phyloP scores from a whole-genome alignment of 1,140 invertebrate genomes.

The Diorhabda elongata region DNA sequence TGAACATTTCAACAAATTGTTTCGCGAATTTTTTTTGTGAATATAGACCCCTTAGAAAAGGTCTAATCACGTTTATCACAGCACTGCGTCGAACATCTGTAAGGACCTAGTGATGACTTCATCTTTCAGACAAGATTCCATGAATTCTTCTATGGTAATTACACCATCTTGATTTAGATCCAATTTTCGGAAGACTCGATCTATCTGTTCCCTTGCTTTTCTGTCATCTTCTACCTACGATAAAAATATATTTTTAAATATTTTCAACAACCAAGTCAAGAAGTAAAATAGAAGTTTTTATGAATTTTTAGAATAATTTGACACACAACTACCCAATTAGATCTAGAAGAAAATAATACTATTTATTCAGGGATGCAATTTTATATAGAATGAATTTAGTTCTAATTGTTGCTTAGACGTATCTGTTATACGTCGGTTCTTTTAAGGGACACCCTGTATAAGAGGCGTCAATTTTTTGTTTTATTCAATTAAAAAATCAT shows the following conservation, averaged over 20 bases:
- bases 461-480: too few relatives aligned
- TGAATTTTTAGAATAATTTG: too few relatives aligned
- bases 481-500: too few relatives aligned
- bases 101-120: slow-evolving; percentile 76
- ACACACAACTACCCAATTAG: too few relatives aligned
- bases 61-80: slow-evolving; percentile 55
- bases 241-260: slow-evolving; percentile 1
- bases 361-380: too few relatives aligned
- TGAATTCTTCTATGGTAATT: slow-evolving; percentile 94
- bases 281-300: too few relatives aligned
- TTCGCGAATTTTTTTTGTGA: background rate
- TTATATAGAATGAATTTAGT: too few relatives aligned
- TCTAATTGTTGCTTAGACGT: too few relatives aligned
- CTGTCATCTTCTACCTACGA: slow-evolving; percentile 67
- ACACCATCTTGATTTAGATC: slow-evolving; percentile 92
- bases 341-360: too few relatives aligned
- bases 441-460: too few relatives aligned
- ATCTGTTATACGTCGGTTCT: too few relatives aligned
- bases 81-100: slow-evolving; percentile 75
- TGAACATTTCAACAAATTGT: background rate
- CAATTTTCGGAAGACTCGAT: slow-evolving; percentile 83
- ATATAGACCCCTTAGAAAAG: background rate
- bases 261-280: background rate
- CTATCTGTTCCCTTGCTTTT: slow-evolving; percentile 71
- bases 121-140: slow-evolving; percentile 90